Evolutionary conservation across 2,113 vertebrate genomes (phyloP).

Genomic region (Perca schrenkii): DNA sequence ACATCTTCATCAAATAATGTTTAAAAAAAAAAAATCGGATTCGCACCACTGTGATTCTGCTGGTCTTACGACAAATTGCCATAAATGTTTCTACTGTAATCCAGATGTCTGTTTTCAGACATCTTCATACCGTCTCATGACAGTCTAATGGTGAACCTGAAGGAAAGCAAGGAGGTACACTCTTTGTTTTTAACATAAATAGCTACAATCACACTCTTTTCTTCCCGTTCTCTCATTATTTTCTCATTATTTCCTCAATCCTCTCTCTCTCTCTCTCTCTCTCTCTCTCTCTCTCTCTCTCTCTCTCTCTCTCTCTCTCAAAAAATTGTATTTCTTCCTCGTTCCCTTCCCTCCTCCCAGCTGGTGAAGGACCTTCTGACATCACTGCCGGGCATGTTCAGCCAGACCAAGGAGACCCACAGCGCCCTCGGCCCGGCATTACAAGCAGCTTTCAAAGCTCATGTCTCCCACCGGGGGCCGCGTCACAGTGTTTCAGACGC

Average conservation of each 20-base stretch:
- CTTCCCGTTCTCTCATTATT: too few species aligned
- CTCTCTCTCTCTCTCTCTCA: background rate
- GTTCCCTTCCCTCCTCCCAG: constrained; percentile 67
- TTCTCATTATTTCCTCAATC: background rate
- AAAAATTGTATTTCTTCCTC: background rate
- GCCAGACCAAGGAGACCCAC: constrained; percentile 92
- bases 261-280: too few species aligned
- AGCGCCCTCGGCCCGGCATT: constrained; percentile 94
- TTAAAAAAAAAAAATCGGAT: too few species aligned
- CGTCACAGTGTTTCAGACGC: constrained; percentile 95
- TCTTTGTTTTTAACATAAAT: background rate
- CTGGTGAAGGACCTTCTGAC: constrained; percentile 93
- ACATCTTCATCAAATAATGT: background rate
- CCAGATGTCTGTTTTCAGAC: constrained; percentile 81
- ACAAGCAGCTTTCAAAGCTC: constrained; percentile 96
- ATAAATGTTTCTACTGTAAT: background rate
- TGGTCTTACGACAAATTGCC: background rate
- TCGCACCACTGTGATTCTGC: background rate
- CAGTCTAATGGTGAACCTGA: constrained; percentile 95
- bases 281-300: background rate
- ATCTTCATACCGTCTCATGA: constrained; percentile 96
- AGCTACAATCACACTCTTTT: background rate
- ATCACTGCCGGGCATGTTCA: constrained; percentile 93
- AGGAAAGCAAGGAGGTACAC: constrained; percentile 94
- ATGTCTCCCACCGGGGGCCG: constrained; percentile 97